phyloP scores from a whole-genome alignment of 2,888 invertebrate species.

The Xestobium rufovillosum region DNA sequence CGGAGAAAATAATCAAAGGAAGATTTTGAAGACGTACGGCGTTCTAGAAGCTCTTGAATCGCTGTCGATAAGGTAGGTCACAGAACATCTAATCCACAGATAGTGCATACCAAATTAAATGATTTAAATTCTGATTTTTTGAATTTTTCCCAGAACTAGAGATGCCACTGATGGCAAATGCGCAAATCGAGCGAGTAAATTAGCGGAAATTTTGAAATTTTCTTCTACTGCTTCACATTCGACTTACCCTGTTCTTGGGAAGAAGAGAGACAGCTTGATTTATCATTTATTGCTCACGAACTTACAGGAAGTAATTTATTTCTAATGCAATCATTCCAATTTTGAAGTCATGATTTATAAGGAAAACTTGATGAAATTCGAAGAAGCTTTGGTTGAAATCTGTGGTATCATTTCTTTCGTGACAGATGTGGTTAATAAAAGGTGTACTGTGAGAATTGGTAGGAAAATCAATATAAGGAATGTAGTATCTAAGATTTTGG shows the following conservation, averaged over 20 bases:
- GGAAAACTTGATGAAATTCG: conserved; percentile 24
- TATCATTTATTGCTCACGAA: too few relatives aligned
- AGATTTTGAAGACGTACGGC: conserved; percentile 28
- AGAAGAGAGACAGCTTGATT: too few relatives aligned
- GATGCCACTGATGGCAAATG: conserved; percentile 20
- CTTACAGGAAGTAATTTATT: too few relatives aligned
- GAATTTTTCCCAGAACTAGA: conserved; percentile 24
- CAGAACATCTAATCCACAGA: too few relatives aligned
- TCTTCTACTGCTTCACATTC: too few relatives aligned
- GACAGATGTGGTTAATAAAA: conserved; percentile 26
- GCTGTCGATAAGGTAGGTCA: conserved; percentile 26
- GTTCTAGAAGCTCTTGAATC: conserved; percentile 32
- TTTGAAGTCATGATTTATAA: too few relatives aligned
- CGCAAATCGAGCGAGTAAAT: conserved; percentile 21
- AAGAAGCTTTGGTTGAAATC: conserved; percentile 25
- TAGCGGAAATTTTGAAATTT: conserved; percentile 21
- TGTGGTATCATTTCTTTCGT: conserved; percentile 32
- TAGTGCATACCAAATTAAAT: too few relatives aligned
- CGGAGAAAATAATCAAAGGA: conserved; percentile 21
- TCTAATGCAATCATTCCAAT: too few relatives aligned
- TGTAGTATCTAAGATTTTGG: conserved; percentile 24
- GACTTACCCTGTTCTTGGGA: too few relatives aligned
- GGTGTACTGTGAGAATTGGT: conserved; percentile 28
- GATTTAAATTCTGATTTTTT: too few relatives aligned
- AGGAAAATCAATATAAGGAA: conserved; percentile 24